A percentile compares a stretch with the other conserved stretches of the same genome.
Conservation (phyloP, 2,888 invertebrate genomes). For the Volucella inanis region DNA sequence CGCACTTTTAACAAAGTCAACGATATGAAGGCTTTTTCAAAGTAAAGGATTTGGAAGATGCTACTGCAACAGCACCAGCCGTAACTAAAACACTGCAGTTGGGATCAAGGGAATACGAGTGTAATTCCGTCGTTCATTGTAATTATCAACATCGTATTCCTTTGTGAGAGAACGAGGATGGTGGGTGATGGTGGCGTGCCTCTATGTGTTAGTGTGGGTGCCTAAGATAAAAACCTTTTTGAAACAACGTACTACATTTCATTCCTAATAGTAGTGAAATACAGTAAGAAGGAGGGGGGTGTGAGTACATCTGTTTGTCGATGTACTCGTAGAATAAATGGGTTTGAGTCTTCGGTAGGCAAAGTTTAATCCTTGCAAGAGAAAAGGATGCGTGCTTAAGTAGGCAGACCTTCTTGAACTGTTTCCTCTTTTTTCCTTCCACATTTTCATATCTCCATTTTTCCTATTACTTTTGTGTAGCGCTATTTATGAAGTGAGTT, state of each 20-base stretch:
- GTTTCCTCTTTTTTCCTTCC: slow-evolving; percentile 13
- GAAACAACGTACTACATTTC: slow-evolving; percentile 38
- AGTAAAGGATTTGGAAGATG: slow-evolving; percentile 55
- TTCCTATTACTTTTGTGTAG: slow-evolving; percentile 21
- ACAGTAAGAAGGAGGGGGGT: too few species aligned
- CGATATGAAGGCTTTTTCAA: slow-evolving; percentile 38
- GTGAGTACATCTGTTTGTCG: background rate
- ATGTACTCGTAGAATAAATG: slow-evolving; percentile 26
- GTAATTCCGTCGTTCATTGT: slow-evolving; percentile 56
- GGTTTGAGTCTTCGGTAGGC: slow-evolving; percentile 45
- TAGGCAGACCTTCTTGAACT: slow-evolving; percentile 77
- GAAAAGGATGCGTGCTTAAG: slow-evolving; percentile 81
- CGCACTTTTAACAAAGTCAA: slow-evolving; percentile 58
- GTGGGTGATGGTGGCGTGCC: background rate
- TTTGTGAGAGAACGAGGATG: background rate
- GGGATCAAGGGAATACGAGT: slow-evolving; percentile 22
- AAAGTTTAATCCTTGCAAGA: slow-evolving; percentile 69
- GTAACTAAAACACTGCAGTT: background rate
- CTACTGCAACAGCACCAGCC: too few species aligned
- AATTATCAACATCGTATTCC: slow-evolving; percentile 39
- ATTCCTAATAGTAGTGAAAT: slow-evolving; percentile 2
- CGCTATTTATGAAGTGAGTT: slow-evolving; percentile 64
- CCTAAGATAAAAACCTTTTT: slow-evolving; percentile 12
- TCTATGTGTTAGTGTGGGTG: slow-evolving; percentile 1
- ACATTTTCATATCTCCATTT: background rate